Evolutionary conservation across 2,888 invertebrate species (phyloP), one percentile per base, ranked within the genome.

Genomic region (Philhelius pedissequus): DNA sequence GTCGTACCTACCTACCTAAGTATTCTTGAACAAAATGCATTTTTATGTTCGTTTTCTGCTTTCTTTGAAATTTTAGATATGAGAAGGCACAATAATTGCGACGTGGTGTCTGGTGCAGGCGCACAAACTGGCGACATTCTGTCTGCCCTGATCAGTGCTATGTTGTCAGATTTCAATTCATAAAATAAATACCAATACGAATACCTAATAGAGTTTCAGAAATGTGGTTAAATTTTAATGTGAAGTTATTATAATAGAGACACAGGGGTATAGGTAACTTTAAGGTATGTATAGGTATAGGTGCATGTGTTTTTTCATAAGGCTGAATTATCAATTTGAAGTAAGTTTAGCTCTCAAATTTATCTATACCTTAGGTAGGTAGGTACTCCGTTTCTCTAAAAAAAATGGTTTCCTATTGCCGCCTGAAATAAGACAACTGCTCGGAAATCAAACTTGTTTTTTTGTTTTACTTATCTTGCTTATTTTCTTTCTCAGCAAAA

Each of bases 51-150:
- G 80, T 84, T 80, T 84, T 84, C 75, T 71, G 75, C 75, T 80
- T 84, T 84, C 80, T 80, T 84, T 84, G 75, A 80, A 79, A 76
- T 76, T 84, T 84, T 80, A 80, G 80, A 84, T 80, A 84, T 84
- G 80, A 80, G 84, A 84, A 83, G 83, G 79, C 83, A 75, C 74
- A 83, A 43, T 83, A 83, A 84, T 80, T 84, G 94, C 94, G 95
- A 95, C 95, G 94, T 94, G 93, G 93, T 95, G 95, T 95, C 95
- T 95, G 94, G 95, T 90, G 88, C 89, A 89, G 94, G 93, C 94
- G 94, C 93, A 94, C 93, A 94, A 95, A 94, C 94, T 94, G 96
- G 96, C 96, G 96, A 96, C 96, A 96, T 96, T 96, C 95, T 96
- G 96, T 96, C 96, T 96, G 96, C 96, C 94, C 87, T 94, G 94